phyloP scores from a whole-genome alignment of 2,113 vertebrate genomes.

The Gnathonemus longibarbis region DNA sequence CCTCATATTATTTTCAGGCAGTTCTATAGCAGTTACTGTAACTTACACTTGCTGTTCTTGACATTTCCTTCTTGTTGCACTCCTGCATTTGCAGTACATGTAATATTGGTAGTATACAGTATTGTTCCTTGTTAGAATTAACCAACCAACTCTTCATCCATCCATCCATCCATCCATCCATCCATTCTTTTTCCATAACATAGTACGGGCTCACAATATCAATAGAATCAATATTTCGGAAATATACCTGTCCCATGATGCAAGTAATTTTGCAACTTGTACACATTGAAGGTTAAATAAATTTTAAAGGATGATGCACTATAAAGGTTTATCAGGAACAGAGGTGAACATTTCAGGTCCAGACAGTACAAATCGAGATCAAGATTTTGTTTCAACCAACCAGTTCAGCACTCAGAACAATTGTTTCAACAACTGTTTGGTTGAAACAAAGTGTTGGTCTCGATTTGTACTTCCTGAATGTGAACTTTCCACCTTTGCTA shows the following conservation, averaged over 20 bases:
- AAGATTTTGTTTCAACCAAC: background rate
- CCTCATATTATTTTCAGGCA: background rate
- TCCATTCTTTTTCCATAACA: background rate
- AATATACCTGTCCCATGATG: background rate
- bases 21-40: background rate
- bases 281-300: background rate
- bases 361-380: background rate
- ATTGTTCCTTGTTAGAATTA: background rate
- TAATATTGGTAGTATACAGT: background rate
- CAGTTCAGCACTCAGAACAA: background rate
- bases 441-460: background rate
- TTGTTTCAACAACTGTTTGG: background rate
- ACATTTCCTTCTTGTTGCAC: background rate
- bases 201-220: background rate
- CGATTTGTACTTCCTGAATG: background rate
- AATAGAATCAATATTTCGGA: background rate
- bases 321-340: background rate
- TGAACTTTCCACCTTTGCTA: background rate
- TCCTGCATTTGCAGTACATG: background rate
- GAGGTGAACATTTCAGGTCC: background rate
- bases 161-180: background rate
- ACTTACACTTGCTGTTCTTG: background rate
- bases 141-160: background rate
- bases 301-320: background rate
- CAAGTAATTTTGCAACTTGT: background rate